phyloP scores from a whole-genome alignment of 2,797 vertebrate species.

The Tinamus major region DNA sequence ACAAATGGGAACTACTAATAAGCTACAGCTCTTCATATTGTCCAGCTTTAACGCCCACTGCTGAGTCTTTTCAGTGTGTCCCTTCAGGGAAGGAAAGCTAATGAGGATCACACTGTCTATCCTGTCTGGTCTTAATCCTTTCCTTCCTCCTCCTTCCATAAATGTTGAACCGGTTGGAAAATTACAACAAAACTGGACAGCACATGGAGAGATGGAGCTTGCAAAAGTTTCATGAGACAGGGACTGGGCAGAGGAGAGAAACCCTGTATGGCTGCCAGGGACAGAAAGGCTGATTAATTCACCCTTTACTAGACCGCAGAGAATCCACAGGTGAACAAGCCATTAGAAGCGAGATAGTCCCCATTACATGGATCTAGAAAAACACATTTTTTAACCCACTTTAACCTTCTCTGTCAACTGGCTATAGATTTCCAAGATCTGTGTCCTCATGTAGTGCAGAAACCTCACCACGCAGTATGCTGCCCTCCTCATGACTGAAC shows the following conservation, averaged over 20 bases:
- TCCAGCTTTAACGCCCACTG: neutral
- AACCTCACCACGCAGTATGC: neutral
- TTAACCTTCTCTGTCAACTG: neutral
- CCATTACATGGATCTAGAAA: neutral
- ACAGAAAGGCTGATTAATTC: neutral
- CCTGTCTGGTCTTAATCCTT: neutral
- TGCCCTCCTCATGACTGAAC: neutral
- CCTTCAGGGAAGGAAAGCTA: neutral
- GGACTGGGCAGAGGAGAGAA: neutral
- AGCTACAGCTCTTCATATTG: neutral
- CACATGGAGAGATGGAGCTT: neutral
- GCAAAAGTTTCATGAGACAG: neutral
- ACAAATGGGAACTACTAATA: neutral
- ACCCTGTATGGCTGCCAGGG: rapidly evolving
- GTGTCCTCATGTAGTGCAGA: neutral
- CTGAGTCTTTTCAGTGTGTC: neutral
- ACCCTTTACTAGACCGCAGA: neutral
- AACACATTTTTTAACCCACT: neutral
- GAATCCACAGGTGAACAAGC: neutral
- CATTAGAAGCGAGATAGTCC: neutral
- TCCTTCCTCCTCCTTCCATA: neutral
- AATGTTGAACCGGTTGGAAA: neutral
- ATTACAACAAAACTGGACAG: neutral
- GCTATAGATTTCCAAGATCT: neutral
- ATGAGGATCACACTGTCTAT: neutral